Conservation (phyloP, 2,113 vertebrate species). For the Picathartes gymnocephalus region DNA sequence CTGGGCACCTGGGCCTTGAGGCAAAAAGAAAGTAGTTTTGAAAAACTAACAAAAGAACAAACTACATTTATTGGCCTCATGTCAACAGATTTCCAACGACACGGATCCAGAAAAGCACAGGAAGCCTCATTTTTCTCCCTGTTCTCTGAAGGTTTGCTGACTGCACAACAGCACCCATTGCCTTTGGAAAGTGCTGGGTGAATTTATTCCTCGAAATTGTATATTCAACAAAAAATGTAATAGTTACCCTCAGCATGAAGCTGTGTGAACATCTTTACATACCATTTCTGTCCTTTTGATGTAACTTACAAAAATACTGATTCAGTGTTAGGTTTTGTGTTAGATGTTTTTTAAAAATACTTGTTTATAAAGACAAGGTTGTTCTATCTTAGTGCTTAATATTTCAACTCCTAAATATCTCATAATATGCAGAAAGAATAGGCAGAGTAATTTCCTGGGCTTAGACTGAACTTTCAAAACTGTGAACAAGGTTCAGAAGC, state of each 20-base stretch:
- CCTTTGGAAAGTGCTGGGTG: neutral
- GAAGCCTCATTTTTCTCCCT: neutral
- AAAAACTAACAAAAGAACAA: neutral
- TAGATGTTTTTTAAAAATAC: neutral
- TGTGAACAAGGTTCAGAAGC: neutral
- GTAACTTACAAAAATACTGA: neutral
- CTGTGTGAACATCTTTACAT: neutral
- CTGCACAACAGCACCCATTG: neutral
- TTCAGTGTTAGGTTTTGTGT: neutral
- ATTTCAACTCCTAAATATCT: neutral
- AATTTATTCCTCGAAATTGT: neutral
- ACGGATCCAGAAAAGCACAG: neutral
- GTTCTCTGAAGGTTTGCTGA: neutral
- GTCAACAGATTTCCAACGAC: neutral
- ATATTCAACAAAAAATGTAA: neutral
- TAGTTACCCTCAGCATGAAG: neutral
- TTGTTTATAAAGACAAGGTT: neutral
- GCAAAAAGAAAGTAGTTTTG: neutral
- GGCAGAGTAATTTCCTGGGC: neutral
- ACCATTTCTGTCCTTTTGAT: neutral
- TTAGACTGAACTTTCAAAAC: neutral
- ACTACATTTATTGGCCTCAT: neutral
- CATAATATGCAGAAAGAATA: neutral
- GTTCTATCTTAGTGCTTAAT: neutral
- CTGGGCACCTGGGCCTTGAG: neutral